Conservation (phyloP, 2,113 vertebrate species). For the Microcebus lehilahytsara region DNA sequence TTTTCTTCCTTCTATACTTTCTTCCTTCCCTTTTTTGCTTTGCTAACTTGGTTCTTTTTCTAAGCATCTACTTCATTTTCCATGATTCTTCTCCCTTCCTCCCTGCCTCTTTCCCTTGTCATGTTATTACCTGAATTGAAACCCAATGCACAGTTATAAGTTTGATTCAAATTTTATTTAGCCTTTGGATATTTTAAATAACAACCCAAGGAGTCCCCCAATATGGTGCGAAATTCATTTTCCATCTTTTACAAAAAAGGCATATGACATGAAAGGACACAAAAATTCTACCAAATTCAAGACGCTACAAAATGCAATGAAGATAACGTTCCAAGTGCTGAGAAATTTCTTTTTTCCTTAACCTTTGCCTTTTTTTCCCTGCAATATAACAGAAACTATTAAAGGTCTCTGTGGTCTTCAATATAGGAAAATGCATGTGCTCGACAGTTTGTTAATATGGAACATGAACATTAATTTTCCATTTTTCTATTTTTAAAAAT, state of each 20-base stretch:
- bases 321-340: neutral
- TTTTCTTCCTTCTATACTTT: neutral
- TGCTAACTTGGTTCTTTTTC: neutral
- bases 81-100: neutral
- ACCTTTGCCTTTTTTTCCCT: neutral
- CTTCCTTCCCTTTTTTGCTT: neutral
- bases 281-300: slow-evolving; percentile 10
- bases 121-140: neutral
- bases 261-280: neutral
- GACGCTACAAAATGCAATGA: neutral
- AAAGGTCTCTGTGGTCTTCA: neutral
- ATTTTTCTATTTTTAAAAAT: neutral
- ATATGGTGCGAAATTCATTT: neutral
- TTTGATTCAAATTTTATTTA: slow-evolving; percentile 25
- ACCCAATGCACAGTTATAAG: neutral
- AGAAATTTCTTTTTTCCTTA: neutral
- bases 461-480: neutral
- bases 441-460: neutral
- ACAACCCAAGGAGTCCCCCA: neutral
- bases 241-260: slow-evolving; percentile 13
- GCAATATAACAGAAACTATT: neutral
- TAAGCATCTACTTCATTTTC: neutral
- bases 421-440: neutral
- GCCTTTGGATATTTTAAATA: slow-evolving; percentile 2
- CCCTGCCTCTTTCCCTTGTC: neutral